phyloP scores from a whole-genome alignment of 2,113 vertebrate genomes.

The Pseudopodoces humilis region DNA sequence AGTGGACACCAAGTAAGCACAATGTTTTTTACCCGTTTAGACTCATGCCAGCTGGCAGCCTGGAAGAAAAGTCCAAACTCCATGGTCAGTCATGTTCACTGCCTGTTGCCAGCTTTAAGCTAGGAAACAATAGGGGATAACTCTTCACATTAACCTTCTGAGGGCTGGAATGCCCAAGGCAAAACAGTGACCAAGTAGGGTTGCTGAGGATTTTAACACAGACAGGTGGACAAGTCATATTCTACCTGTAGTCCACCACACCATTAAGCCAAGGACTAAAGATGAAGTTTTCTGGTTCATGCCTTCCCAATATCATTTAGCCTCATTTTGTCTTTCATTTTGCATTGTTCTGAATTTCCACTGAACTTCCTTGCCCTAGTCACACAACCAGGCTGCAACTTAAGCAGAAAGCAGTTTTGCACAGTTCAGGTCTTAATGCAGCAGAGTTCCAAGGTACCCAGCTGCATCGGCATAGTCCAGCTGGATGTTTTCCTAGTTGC shows the following conservation, averaged over 20 bases:
- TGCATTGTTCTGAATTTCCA: background rate
- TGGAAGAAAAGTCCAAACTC: background rate
- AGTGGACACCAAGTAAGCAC: background rate
- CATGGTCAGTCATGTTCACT: background rate
- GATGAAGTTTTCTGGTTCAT: background rate
- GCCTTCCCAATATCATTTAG: background rate
- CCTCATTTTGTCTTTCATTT: background rate
- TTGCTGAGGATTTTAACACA: background rate
- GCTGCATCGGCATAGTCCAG: background rate
- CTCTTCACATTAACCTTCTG: background rate
- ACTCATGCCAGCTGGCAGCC: background rate
- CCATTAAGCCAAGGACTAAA: background rate
- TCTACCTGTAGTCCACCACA: background rate
- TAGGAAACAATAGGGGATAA: rapidly evolving
- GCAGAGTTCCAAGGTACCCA: background rate
- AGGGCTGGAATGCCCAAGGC: background rate
- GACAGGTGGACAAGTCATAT: background rate
- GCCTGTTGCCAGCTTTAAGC: background rate
- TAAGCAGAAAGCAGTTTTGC: background rate
- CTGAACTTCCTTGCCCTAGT: background rate
- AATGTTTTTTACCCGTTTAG: background rate
- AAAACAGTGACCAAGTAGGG: background rate
- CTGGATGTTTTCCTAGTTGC: background rate
- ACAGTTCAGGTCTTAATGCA: background rate
- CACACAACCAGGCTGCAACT: background rate